These are phyloP conservation scores for Percopsis omiscomaycus DNA, from an alignment of 2,797 vertebrate species.

Conservation along the genomic window DNA sequence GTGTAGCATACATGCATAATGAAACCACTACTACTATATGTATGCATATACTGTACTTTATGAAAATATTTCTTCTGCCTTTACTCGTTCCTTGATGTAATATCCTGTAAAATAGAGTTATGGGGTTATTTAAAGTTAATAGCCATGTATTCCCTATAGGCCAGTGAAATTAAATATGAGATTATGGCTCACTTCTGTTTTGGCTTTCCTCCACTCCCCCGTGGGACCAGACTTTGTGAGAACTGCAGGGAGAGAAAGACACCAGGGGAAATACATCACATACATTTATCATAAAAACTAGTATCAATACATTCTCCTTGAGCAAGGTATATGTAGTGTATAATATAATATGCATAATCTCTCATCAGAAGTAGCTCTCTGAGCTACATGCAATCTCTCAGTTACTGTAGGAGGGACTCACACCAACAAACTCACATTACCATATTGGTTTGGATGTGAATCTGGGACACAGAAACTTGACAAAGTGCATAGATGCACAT, in stretches of 20 bases:
- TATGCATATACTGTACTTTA: neutral
- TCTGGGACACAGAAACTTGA: no score
- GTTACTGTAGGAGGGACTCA: no score
- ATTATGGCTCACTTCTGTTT: conserved; percentile 73
- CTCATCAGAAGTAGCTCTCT: no score
- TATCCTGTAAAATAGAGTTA: conserved; percentile 63
- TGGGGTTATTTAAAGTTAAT: neutral
- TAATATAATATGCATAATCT: no score
- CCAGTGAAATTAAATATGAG: fast-evolving
- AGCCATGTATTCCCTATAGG: neutral
- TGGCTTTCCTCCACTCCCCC: conserved; percentile 66
- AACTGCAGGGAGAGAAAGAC: conserved; percentile 51
- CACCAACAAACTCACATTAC: no score
- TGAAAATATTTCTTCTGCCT: neutral
- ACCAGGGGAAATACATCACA: neutral
- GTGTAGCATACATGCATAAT: conserved; percentile 42
- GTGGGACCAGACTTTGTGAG: conserved; percentile 60
- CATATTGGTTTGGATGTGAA: no score
- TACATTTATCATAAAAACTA: neutral
- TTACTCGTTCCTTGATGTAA: conserved; percentile 79
- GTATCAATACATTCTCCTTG: neutral
- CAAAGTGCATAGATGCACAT: no score
- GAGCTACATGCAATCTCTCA: no score
- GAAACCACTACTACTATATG: conserved; percentile 6
- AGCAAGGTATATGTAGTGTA: no score